These are phyloP conservation scores for Hydrozoanthus tunicans DNA, from an alignment of 64 coral and sea anemone genomes.

Conservation along the genomic window DNA sequence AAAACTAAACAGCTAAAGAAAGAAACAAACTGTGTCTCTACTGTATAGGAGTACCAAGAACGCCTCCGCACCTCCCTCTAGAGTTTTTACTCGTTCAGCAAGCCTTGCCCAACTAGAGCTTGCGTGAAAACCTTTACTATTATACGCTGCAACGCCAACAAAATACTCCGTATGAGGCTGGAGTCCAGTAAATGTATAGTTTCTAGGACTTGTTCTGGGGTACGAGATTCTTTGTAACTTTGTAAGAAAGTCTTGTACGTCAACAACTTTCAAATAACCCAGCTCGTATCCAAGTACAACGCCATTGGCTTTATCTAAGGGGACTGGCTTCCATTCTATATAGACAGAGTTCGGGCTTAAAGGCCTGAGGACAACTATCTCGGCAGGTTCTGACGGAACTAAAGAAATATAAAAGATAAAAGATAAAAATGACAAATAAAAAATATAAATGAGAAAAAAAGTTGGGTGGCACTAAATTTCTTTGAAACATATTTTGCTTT, in stretches of 20 bases:
- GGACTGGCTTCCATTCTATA: constrained; percentile 2
- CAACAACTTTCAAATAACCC: background rate
- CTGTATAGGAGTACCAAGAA: background rate
- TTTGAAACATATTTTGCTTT: no score
- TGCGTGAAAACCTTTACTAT: background rate
- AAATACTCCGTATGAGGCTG: constrained; percentile 27
- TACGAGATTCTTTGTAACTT: background rate
- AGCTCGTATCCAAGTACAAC: background rate
- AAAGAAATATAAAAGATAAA: background rate
- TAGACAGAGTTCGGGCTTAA: constrained; percentile 10
- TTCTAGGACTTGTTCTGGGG: constrained; percentile 5
- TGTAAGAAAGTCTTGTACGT: background rate
- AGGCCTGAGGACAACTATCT: background rate
- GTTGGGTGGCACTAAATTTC: no score
- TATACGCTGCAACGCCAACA: constrained; percentile 16
- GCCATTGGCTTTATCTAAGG: constrained; percentile 10
- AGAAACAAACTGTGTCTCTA: background rate
- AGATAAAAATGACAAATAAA: no score
- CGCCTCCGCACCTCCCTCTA: background rate
- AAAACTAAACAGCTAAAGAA: no score
- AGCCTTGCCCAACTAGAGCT: background rate
- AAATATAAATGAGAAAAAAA: no score
- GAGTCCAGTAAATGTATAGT: background rate
- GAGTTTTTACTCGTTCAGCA: background rate
- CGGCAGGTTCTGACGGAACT: constrained; percentile 11